phyloP scores from a whole-genome alignment of 2,113 vertebrate species.

The Malurus alboscapulatus region DNA sequence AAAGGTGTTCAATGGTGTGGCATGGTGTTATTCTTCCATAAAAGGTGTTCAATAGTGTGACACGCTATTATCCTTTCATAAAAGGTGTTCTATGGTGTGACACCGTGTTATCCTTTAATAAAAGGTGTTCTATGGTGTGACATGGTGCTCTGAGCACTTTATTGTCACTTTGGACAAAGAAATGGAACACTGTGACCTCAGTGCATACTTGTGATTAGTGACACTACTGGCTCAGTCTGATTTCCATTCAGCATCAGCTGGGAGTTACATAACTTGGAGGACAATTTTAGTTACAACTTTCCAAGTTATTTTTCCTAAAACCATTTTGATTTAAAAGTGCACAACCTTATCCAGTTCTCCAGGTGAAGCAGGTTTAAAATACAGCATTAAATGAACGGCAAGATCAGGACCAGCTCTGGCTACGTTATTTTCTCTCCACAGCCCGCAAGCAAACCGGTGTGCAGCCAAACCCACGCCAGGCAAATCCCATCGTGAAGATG shows the following conservation, averaged over 20 bases:
- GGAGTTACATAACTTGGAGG: neutral
- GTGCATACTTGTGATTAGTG: conserved; percentile 12
- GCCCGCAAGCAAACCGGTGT: neutral
- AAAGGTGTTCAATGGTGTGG: neutral
- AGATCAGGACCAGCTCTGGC: neutral
- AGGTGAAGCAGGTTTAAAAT: neutral
- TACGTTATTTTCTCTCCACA: neutral
- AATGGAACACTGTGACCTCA: conserved; percentile 37
- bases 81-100: neutral
- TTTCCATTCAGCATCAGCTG: conserved; percentile 11
- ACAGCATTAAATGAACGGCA: rapidly evolving
- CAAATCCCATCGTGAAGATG: neutral
- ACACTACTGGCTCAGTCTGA: conserved; percentile 42
- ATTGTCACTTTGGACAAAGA: neutral
- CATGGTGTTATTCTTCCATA: neutral
- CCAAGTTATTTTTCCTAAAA: neutral
- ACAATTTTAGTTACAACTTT: conserved; percentile 23
- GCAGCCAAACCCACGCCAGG: neutral
- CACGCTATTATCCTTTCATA: neutral
- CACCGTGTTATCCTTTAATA: neutral
- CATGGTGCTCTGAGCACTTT: neutral
- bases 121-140: neutral
- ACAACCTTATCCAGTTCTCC: too few relatives aligned
- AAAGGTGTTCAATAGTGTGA: neutral
- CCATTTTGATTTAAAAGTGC: neutral